A percentile compares a stretch with the other conserved stretches of the same genome.
Evolutionary conservation across 2,113 vertebrate species (phyloP).

Genomic region (Notothenia rossii): DNA sequence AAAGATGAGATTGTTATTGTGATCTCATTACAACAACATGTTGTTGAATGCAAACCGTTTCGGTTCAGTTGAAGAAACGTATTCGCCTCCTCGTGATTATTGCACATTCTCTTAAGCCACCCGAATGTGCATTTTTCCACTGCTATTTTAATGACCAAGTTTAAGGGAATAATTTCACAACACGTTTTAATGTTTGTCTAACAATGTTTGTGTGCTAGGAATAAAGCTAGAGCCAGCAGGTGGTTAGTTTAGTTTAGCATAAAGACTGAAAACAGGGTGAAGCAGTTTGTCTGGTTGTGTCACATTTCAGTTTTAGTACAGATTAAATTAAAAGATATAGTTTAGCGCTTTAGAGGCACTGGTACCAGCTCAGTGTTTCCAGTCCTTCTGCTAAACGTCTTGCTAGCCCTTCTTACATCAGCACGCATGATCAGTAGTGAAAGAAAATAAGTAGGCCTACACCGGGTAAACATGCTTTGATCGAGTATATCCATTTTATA

Average conservation of each 20-base stretch:
- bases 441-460: background rate
- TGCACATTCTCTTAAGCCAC: background rate
- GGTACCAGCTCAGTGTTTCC: background rate
- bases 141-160: background rate
- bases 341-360: background rate
- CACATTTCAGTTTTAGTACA: no score
- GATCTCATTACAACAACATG: background rate
- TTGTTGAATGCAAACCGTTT: background rate
- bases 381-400: background rate
- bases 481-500: background rate
- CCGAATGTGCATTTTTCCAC: background rate
- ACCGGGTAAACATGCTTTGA: background rate
- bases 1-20: background rate
- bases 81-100: background rate
- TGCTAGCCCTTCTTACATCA: background rate
- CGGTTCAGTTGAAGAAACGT: background rate
- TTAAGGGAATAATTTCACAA: background rate
- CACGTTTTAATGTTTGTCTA: no score
- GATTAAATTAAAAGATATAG: no score
- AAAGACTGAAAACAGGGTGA: background rate
- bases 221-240: background rate
- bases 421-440: background rate
- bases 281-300: no score
- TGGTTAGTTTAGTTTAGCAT: no score
- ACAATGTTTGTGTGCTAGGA: background rate